A percentile compares a stretch with the other conserved stretches of the same genome.
These are phyloP conservation scores for Oenanthe oenanthe DNA, from an alignment of 2,113 vertebrate genomes.

Conservation along the genomic window DNA sequence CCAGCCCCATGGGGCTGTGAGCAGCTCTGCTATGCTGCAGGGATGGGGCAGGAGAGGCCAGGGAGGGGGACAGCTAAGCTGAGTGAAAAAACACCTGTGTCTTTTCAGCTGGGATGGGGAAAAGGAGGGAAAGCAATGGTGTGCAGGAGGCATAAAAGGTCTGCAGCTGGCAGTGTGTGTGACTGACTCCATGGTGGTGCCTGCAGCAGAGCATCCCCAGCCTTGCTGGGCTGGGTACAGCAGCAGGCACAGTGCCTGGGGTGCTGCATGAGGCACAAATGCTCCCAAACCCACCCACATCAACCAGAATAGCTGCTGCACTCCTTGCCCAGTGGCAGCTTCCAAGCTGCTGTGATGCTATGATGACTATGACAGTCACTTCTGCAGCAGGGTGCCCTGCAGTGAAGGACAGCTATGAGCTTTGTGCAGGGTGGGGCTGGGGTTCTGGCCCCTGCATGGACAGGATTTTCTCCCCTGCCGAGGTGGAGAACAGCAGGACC, in stretches of 20 bases:
- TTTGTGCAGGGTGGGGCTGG: background rate
- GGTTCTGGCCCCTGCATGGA: fast-evolving
- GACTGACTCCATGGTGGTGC: background rate
- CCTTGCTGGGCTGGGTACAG: fast-evolving
- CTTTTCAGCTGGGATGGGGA: background rate
- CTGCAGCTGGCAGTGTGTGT: background rate
- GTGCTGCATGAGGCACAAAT: fast-evolving
- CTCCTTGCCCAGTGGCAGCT: background rate
- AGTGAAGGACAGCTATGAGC: background rate
- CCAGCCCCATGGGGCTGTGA: background rate
- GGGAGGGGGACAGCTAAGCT: background rate
- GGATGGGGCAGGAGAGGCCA: background rate
- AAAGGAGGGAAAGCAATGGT: background rate
- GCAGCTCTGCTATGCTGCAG: background rate
- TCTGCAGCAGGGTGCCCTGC: background rate
- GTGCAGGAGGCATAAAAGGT: background rate
- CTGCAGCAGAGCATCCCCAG: background rate
- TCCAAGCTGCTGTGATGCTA: fast-evolving
- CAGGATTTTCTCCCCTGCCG: fast-evolving
- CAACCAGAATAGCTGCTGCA: background rate
- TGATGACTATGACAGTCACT: background rate
- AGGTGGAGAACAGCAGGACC: background rate
- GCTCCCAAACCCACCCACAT: background rate
- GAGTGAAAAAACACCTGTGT: fast-evolving
- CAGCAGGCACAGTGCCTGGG: fast-evolving